Evolutionary conservation across 2,797 vertebrate genomes (phyloP).

Genomic region (Hozukius guyotensis): DNA sequence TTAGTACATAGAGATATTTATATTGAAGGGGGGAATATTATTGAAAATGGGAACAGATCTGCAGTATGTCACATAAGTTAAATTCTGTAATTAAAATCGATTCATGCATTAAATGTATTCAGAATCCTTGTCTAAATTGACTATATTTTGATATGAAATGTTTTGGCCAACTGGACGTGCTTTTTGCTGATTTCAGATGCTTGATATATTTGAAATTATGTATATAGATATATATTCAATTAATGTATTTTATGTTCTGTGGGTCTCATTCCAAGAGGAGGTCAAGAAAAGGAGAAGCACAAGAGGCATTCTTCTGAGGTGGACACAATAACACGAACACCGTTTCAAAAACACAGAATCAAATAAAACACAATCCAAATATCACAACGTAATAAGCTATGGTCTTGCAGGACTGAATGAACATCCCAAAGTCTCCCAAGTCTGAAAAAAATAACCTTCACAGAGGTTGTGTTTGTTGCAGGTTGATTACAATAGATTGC

Average conservation of each 20-base stretch:
- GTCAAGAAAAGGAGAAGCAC: conserved; percentile 20
- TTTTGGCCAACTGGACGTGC: conserved; percentile 51
- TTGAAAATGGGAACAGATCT: conserved; percentile 42
- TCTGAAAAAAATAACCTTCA: background rate
- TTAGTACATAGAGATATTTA: conserved; percentile 75
- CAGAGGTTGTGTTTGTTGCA: background rate
- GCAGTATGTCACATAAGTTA: conserved; percentile 61
- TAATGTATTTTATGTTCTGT: conserved; percentile 56
- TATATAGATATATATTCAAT: conserved; percentile 46
- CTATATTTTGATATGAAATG: conserved; percentile 75
- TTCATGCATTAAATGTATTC: conserved; percentile 76
- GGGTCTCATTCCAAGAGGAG: conserved; percentile 20
- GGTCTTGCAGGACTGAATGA: background rate
- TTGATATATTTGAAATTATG: conserved; percentile 57
- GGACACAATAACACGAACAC: conserved; percentile 42
- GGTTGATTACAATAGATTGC: background rate
- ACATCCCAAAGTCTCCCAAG: background rate
- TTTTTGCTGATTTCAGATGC: conserved; percentile 51
- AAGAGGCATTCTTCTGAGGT: conserved; percentile 17
- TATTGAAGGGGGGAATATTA: conserved; percentile 55
- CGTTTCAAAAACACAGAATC: conserved; percentile 3
- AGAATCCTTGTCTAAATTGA: conserved; percentile 65
- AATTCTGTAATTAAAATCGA: conserved; percentile 76
- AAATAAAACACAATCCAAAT: background rate
- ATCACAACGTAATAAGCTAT: background rate